Percentiles rank a stretch among this genome's conserved stretches.
These are phyloP conservation scores for Chaetoderma sp. DNA, from an alignment of 2,888 invertebrate species.

Conservation along the genomic window DNA sequence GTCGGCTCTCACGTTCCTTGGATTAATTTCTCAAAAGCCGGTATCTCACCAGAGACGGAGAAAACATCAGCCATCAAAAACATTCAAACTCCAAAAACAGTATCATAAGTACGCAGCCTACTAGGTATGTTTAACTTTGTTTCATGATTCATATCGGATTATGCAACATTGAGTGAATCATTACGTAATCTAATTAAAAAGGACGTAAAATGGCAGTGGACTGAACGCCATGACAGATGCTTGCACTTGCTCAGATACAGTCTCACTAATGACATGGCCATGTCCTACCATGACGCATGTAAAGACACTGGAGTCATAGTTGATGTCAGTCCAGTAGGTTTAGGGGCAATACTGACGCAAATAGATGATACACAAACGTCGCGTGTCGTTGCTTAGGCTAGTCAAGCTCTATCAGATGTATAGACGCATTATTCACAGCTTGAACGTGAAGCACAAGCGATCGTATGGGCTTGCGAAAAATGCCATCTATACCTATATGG, in stretches of 20 bases:
- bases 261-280: conserved; percentile 7
- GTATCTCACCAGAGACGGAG: neutral
- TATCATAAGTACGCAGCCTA: neutral
- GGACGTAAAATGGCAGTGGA: conserved; percentile 13
- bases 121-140: conserved; percentile 10
- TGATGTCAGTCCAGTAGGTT: conserved; percentile 6
- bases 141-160: conserved; percentile 11
- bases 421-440: conserved; percentile 8
- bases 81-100: neutral
- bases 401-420: neutral
- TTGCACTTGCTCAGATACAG: neutral
- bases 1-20: conserved; percentile 7
- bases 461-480: conserved; percentile 1
- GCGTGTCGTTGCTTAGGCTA: conserved; percentile 11
- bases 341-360: conserved; percentile 5
- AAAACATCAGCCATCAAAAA: conserved; percentile 11
- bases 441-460: conserved; percentile 2
- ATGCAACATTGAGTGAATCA: conserved; percentile 8
- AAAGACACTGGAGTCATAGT: conserved; percentile 10
- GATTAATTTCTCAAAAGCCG: conserved; percentile 4
- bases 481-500: conserved; percentile 9
- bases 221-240: neutral
- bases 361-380: conserved; percentile 2
- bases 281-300: conserved; percentile 7
- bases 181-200: conserved; percentile 10